phyloP scores from a whole-genome alignment of 2,888 invertebrate genomes.

The Morpho helenor region DNA sequence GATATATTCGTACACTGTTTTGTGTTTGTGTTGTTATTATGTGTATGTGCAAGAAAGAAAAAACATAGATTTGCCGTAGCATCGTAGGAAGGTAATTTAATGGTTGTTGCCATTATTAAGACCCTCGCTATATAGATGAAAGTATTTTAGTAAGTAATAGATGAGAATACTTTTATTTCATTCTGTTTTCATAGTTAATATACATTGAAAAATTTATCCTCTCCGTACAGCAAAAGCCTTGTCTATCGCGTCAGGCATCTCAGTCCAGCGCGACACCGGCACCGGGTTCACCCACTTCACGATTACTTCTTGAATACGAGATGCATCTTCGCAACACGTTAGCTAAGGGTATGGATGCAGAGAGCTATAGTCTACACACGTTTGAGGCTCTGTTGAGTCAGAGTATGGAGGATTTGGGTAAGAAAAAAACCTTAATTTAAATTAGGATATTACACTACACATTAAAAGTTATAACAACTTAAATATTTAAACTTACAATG shows the following conservation, averaged over 20 bases:
- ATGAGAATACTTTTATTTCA: no score
- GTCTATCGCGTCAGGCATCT: constrained; percentile 69
- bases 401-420: constrained; percentile 97
- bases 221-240: constrained; percentile 53
- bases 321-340: constrained; percentile 95
- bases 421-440: constrained; percentile 29
- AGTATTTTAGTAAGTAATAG: no score
- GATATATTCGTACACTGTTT: no score
- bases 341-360: constrained; percentile 97
- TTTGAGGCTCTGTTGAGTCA: constrained; percentile 95
- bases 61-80: no score
- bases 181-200: no score
- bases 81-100: no score
- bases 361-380: constrained; percentile 95
- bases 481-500: constrained; percentile 6
- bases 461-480: background rate
- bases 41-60: no score
- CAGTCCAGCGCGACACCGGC: constrained; percentile 86
- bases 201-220: background rate
- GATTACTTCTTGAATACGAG: constrained; percentile 93
- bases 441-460: constrained; percentile 4
- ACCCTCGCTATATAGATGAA: no score
- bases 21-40: no score
- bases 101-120: no score
- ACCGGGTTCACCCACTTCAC: constrained; percentile 90